phyloP scores from a whole-genome alignment of 2,888 invertebrate species.

The Operophtera brumata region DNA sequence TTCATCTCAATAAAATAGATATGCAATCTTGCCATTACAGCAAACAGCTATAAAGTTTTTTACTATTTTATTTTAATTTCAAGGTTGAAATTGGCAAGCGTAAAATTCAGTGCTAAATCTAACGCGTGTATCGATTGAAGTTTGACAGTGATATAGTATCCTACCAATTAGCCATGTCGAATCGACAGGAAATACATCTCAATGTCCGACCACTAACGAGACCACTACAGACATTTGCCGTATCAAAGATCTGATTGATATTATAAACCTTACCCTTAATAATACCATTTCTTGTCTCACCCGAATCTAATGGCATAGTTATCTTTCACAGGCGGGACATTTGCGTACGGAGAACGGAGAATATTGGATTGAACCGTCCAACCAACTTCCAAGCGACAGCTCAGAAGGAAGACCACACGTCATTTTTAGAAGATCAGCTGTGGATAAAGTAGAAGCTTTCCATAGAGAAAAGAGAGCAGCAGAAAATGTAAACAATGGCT shows the following conservation, averaged over 20 bases:
- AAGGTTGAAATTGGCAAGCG: slow-evolving; percentile 31
- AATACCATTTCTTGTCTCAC: background rate
- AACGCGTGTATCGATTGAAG: slow-evolving; percentile 33
- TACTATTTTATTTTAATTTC: slow-evolving; percentile 19
- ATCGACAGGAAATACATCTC: slow-evolving; percentile 36
- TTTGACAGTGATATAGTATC: slow-evolving; percentile 36
- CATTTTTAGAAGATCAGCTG: slow-evolving; percentile 84
- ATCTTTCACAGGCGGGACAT: slow-evolving; percentile 82
- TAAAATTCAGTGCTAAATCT: slow-evolving; percentile 33
- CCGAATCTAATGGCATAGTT: slow-evolving; percentile 1
- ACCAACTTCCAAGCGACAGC: slow-evolving; percentile 66
- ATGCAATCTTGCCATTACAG: slow-evolving; percentile 21
- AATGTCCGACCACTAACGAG: slow-evolving; percentile 36
- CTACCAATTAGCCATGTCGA: slow-evolving; percentile 36
- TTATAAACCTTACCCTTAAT: background rate
- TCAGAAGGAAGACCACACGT: slow-evolving; percentile 82
- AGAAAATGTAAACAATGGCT: slow-evolving; percentile 68
- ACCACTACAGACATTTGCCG: slow-evolving; percentile 20
- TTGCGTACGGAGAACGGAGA: slow-evolving; percentile 84
- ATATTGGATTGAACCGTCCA: slow-evolving; percentile 87
- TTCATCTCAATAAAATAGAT: slow-evolving; percentile 22
- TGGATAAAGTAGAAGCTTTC: slow-evolving; percentile 70
- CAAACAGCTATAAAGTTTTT: slow-evolving; percentile 25
- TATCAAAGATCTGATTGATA: slow-evolving; percentile 11
- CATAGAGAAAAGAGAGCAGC: slow-evolving; percentile 63